Evolutionary conservation across 2,113 vertebrate species (phyloP), one percentile per base, ranked within the genome.

Genomic region (Carettochelys insculpta): DNA sequence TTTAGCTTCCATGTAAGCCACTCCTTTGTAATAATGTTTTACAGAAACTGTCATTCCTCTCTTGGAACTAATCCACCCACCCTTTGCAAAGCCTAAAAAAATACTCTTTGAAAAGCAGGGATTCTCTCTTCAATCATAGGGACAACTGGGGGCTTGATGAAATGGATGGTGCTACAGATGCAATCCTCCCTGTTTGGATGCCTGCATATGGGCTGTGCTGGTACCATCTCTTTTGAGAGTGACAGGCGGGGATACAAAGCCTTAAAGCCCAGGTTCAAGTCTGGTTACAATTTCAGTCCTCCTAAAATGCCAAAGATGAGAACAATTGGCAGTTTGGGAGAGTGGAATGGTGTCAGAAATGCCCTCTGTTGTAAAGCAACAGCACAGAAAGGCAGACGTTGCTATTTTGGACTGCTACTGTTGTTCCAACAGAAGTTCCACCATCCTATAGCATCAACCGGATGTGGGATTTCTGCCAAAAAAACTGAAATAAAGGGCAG

Each of bases 61-160:
- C 38, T 45, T 11, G 80, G 29, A 8, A 1, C 86, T 13, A 31
- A 34, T 71, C 25, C 29, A 82, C 14, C 68, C 2, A 73, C 87
- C 77, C 38, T 17, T 86, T 85, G 53, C 34, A 82, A 89, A 56
- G 43, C 58, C 31, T 77, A n/a, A 54, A 17, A 48, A 82, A 11
- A 1, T 47, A 1, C 4, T 5, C 0, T 5, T 41, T 0, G 45
- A 4, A 80, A 38, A 1, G 0, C 82, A 11, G 27, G 82, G 58
- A 85, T 92, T 88, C 52, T 77, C 82, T 2, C 87, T 93, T 41
- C 31, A 7, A 6, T 80, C 5, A 50, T 38, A 13, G 17, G 34
- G 48, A 22, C n/a, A 79, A 2, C 6, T 53, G 48, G 2, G 2
- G 48, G 1, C 54, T 0, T 83, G 5, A 11, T 3, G 16, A 41